A percentile compares a stretch with the other conserved stretches of the same genome.
Evolutionary conservation across 1,140 invertebrate genomes (phyloP).

Genomic region (Drosophila punjabiensis): DNA sequence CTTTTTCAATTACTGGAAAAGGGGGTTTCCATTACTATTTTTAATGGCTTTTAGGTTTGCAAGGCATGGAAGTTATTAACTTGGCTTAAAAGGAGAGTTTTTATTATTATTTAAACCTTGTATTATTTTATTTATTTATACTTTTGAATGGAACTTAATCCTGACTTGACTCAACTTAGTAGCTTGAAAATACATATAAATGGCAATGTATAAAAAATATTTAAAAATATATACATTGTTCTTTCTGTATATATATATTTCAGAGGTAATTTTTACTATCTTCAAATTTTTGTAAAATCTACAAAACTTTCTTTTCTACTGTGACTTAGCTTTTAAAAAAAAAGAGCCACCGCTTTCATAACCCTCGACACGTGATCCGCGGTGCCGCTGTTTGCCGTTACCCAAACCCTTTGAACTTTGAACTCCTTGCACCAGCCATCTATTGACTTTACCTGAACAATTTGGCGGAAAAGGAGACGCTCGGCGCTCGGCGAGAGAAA

Average conservation of each 20-base stretch:
- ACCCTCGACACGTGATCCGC: conserved; percentile 15
- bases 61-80: too few relatives aligned
- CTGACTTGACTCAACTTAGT: too few relatives aligned
- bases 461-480: conserved; percentile 29
- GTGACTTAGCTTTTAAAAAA: not conserved
- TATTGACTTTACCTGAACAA: conserved; percentile 55
- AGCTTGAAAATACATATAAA: too few relatives aligned
- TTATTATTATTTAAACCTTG: too few relatives aligned
- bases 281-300: not conserved
- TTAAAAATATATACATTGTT: too few relatives aligned
- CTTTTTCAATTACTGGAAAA: conserved; percentile 2
- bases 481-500: conserved; percentile 27
- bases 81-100: not conserved
- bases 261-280: too few relatives aligned
- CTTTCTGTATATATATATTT: too few relatives aligned
- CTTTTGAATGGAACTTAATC: too few relatives aligned
- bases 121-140: too few relatives aligned
- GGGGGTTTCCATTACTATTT: not conserved
- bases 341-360: not conserved
- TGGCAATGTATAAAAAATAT: not conserved
- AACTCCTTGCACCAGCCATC: conserved; percentile 35
- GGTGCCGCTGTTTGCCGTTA: conserved; percentile 4
- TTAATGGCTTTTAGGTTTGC: not conserved
- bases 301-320: not conserved
- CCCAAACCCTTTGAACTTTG: conserved; percentile 32